A percentile compares a stretch with the other conserved stretches of the same genome.
Evolutionary conservation across 1,140 invertebrate genomes (phyloP).

Genomic region (Aphelinus atriplicis): DNA sequence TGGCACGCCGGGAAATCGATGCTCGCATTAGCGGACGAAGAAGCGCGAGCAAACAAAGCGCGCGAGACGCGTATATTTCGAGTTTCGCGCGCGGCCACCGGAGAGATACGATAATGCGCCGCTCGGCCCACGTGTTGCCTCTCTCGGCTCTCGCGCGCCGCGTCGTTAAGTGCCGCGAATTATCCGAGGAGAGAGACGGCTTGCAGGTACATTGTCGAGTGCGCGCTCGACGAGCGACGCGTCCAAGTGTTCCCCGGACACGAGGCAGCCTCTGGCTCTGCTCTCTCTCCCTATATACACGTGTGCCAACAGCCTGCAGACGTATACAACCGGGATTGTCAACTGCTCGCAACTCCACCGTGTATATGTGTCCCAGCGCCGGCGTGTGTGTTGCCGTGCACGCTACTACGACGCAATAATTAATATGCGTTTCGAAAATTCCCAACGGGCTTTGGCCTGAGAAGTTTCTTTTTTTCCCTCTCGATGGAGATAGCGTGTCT

Average conservation of each 20-base stretch:
- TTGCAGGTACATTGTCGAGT: conserved; percentile 20
- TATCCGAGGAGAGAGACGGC: not conserved
- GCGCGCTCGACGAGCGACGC: not conserved
- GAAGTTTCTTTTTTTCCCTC: too few relatives aligned
- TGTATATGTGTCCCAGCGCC: too few relatives aligned
- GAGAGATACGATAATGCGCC: conserved; percentile 3
- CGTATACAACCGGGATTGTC: too few relatives aligned
- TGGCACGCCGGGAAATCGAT: too few relatives aligned
- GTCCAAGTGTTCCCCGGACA: conserved; percentile 5
- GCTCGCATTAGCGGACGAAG: not conserved
- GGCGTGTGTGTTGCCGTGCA: too few relatives aligned
- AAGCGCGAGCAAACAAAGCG: not conserved
- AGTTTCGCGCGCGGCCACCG: not conserved
- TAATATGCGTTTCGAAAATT: too few relatives aligned
- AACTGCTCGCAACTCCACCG: too few relatives aligned
- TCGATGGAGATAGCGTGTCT: too few relatives aligned
- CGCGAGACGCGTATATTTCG: not conserved
- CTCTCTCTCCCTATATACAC: too few relatives aligned
- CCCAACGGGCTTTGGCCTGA: too few relatives aligned
- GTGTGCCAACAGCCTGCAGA: too few relatives aligned
- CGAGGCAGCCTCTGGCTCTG: not conserved
- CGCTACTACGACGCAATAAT: too few relatives aligned
- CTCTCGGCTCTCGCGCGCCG: not conserved
- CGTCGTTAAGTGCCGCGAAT: not conserved
- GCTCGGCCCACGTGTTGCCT: not conserved